Evolutionary conservation across 1,140 invertebrate species (phyloP).

Genomic region (Drosophila prosaltans): DNA sequence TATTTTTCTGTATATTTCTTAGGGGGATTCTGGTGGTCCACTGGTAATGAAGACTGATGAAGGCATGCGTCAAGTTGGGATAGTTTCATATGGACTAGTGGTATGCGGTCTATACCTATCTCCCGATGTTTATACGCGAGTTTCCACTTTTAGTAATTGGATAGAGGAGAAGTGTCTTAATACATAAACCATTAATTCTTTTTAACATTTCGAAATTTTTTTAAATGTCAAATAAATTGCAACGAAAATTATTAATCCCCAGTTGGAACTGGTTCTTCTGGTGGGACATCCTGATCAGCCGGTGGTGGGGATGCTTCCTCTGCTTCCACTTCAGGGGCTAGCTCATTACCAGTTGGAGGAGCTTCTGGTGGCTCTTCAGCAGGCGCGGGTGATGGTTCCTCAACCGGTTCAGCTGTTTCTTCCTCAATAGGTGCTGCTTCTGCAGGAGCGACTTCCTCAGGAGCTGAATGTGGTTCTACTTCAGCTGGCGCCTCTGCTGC

Average conservation of each 20-base stretch:
- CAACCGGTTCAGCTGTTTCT: conserved; percentile 12
- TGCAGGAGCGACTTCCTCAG: conserved; percentile 8
- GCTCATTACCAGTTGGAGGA: too few relatives aligned
- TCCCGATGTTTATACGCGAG: conserved; percentile 86
- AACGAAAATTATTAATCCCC: conserved; percentile 32
- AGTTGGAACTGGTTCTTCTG: conserved; percentile 2
- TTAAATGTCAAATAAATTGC: conserved; percentile 8
- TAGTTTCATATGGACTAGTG: conserved; percentile 88
- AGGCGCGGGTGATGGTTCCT: conserved; percentile 6
- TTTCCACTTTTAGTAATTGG: conserved; percentile 84
- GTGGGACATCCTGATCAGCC: conserved; percentile 13
- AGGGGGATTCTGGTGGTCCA: conserved; percentile 91
- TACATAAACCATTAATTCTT: background rate
- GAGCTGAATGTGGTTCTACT: conserved; percentile 7
- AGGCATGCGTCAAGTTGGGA: conserved; percentile 84
- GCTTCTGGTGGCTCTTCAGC: background rate
- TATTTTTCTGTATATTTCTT: background rate
- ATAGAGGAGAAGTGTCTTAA: conserved; percentile 54
- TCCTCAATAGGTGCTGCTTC: conserved; percentile 11
- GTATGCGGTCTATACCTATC: conserved; percentile 83
- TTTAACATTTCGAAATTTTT: conserved; percentile 23
- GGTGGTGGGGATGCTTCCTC: conserved; percentile 4
- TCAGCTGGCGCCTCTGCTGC: background rate
- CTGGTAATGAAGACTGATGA: conserved; percentile 74
- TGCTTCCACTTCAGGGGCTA: conserved; percentile 17